phyloP scores from a whole-genome alignment of 2,113 vertebrate species.

The Boleophthalmus pectinirostris region DNA sequence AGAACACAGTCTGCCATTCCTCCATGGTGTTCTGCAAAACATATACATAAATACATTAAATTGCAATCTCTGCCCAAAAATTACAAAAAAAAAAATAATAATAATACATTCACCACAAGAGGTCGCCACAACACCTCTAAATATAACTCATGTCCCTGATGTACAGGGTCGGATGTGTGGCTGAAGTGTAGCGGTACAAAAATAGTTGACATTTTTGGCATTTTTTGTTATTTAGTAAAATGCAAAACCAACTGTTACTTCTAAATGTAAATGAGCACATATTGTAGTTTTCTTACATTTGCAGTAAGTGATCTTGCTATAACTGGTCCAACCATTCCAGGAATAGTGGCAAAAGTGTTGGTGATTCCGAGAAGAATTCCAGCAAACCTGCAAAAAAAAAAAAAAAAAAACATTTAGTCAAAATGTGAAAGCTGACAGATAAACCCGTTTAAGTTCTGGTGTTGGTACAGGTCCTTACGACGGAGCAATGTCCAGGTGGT shows the following conservation, averaged over 20 bases:
- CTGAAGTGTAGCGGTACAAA: no score
- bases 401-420: neutral
- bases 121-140: neutral
- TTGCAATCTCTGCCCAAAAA: neutral
- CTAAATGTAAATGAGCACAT: neutral
- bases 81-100: neutral
- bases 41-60: neutral
- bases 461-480: conserved; percentile 81
- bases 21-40: conserved; percentile 85
- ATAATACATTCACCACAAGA: neutral
- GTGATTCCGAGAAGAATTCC: conserved; percentile 96
- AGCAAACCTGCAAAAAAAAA: conserved; percentile 84
- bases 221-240: neutral
- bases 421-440: neutral
- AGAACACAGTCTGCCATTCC: conserved; percentile 95
- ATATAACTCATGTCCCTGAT: neutral
- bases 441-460: neutral
- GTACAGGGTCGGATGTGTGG: neutral
- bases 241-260: neutral
- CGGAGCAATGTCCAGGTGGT: conserved; percentile 97
- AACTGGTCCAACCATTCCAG: conserved; percentile 95
- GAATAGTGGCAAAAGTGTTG: conserved; percentile 95
- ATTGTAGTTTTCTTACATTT: conserved; percentile 77
- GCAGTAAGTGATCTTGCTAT: conserved; percentile 88
- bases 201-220: no score